Conservation (phyloP, 2,113 vertebrate species). For the Bettongia penicillata region DNA sequence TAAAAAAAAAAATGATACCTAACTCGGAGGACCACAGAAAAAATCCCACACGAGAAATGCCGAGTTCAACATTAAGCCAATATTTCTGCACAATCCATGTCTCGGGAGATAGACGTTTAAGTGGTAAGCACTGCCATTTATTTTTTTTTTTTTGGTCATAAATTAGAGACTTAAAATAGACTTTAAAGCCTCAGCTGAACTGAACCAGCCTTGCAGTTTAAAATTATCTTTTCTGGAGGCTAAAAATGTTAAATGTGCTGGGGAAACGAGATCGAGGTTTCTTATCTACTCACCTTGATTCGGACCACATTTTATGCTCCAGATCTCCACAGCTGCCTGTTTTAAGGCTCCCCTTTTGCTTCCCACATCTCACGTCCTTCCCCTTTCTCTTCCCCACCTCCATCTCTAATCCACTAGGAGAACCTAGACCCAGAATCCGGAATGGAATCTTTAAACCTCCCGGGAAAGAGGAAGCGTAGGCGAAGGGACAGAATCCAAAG, state of each 20-base stretch:
- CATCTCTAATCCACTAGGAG: neutral
- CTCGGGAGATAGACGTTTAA: conserved; percentile 37
- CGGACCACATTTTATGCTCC: conserved; percentile 35
- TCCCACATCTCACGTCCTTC: neutral
- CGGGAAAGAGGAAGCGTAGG: conserved; percentile 11
- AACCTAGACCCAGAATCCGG: neutral
- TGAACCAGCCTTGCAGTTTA: neutral
- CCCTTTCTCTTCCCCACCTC: neutral
- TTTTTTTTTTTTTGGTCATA: neutral
- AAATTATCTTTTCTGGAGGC: conserved; percentile 54
- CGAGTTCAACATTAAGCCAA: conserved; percentile 9
- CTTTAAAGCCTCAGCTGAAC: conserved; percentile 37
- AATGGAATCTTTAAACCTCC: conserved; percentile 28
- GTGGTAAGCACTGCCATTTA: conserved; percentile 13
- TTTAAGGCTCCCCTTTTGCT: neutral
- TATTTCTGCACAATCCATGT: neutral
- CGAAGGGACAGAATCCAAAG: neutral
- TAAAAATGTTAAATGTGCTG: conserved; percentile 38
- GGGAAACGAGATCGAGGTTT: conserved; percentile 19
- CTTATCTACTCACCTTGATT: conserved; percentile 57
- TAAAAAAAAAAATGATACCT: neutral
- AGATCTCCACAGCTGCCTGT: neutral
- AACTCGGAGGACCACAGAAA: neutral
- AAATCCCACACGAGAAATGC: conserved; percentile 25
- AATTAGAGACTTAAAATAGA: conserved; percentile 66